These are phyloP conservation scores for Tenthredo distinguenda DNA, from an alignment of 2,888 invertebrate genomes.

Conservation along the genomic window DNA sequence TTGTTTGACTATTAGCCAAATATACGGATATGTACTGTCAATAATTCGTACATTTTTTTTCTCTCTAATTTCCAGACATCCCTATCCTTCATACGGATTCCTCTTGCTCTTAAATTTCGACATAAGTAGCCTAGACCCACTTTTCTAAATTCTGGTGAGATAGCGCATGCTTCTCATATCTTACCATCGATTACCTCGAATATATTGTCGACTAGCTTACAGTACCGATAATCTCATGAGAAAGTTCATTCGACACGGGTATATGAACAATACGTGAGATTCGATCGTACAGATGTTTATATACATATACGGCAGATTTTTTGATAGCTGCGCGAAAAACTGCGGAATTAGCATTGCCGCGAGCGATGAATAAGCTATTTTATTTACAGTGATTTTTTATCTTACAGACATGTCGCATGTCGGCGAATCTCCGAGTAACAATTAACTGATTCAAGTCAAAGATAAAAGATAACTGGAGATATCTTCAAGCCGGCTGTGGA, in stretches of 20 bases:
- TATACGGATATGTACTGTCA: slow-evolving; percentile 61
- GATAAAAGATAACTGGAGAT: slow-evolving; percentile 31
- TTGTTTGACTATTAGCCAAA: slow-evolving; percentile 68
- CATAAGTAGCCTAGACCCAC: neutral
- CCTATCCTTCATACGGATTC: neutral
- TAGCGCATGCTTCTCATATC: neutral
- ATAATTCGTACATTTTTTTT: neutral
- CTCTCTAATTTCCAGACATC: neutral
- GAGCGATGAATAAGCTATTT: neutral
- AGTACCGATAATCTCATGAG: neutral
- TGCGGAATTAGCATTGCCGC: neutral
- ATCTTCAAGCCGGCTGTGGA: slow-evolving; percentile 5
- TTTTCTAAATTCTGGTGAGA: neutral
- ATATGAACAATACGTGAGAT: neutral
- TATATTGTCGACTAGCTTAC: neutral
- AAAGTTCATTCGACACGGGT: neutral
- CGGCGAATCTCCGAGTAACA: neutral
- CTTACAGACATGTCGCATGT: neutral
- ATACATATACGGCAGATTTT: neutral
- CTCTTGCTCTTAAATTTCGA: neutral
- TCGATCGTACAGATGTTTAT: neutral
- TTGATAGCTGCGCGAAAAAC: neutral
- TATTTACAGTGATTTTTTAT: neutral
- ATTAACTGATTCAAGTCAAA: neutral
- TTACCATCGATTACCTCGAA: neutral